These are phyloP conservation scores for Leiothrix lutea DNA, from an alignment of 2,113 vertebrate genomes.

Conservation along the genomic window DNA sequence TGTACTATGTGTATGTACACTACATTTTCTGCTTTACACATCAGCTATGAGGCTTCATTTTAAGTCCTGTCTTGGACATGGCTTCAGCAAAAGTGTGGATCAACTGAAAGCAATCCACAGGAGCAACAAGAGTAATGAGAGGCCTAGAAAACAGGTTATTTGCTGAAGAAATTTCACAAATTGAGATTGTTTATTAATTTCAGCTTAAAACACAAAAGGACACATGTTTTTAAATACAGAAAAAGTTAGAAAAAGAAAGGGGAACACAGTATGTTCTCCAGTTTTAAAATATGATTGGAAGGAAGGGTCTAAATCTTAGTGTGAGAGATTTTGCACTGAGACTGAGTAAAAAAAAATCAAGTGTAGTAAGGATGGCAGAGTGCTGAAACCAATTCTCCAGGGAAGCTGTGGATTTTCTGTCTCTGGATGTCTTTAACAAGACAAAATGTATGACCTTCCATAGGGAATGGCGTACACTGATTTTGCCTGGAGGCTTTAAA, in stretches of 20 bases:
- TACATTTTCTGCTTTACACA: not conserved
- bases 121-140: not conserved
- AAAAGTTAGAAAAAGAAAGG: not conserved
- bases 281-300: not conserved
- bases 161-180: not conserved
- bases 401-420: not conserved
- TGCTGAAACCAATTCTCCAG: not conserved
- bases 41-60: not conserved
- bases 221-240: not conserved
- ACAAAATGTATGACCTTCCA: not conserved
- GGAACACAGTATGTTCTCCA: not conserved
- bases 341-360: not conserved
- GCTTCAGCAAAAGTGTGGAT: not conserved
- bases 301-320: not conserved
- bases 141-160: not conserved
- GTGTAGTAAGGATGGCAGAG: not conserved
- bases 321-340: not conserved
- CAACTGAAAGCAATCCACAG: not conserved
- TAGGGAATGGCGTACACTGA: not conserved
- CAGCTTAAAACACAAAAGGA: not conserved
- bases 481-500: constrained; percentile 6
- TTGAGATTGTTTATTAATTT: not conserved
- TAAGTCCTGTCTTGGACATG: not conserved
- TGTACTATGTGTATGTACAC: rapidly evolving
- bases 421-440: not conserved